A percentile compares a stretch with the other conserved stretches of the same genome.
Conservation (phyloP, 2,797 vertebrate genomes). For the Pseudomugil tenellus region DNA sequence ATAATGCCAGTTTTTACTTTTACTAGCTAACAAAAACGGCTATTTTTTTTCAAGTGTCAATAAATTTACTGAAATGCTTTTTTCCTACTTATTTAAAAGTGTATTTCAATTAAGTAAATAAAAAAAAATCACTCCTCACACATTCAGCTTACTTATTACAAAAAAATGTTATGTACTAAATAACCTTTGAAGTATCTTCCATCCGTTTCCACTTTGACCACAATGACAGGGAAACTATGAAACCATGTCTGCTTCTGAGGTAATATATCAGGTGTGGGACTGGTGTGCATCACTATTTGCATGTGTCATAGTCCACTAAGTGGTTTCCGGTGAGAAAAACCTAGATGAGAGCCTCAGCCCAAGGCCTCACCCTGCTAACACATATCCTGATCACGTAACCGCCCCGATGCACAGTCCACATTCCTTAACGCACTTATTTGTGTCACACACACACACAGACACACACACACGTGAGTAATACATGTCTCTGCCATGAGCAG, state of each 20-base stretch:
- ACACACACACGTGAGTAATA: slow-evolving; percentile 16
- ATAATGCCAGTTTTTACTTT: too few relatives aligned
- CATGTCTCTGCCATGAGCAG: slow-evolving; percentile 1
- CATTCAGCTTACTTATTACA: background rate
- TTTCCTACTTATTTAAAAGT: background rate
- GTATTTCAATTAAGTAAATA: background rate
- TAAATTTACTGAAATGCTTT: background rate
- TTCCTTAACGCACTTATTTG: slow-evolving; percentile 32
- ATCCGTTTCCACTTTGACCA: background rate
- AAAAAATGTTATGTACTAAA: background rate
- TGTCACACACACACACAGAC: background rate
- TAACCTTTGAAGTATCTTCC: background rate
- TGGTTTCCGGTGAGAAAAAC: slow-evolving; percentile 48
- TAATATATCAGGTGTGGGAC: slow-evolving; percentile 14
- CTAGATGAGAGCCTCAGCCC: slow-evolving; percentile 40
- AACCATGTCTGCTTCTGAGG: slow-evolving; percentile 19
- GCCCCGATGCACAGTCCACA: slow-evolving; percentile 26
- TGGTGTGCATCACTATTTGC: slow-evolving; percentile 8
- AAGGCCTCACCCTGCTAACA: slow-evolving; percentile 60
- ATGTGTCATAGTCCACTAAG: slow-evolving; percentile 28
- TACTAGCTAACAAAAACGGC: too few relatives aligned
- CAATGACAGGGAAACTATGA: background rate
- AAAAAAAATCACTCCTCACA: background rate
- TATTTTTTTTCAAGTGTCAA: too few relatives aligned
- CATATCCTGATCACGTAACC: slow-evolving; percentile 47